Evolutionary conservation across 2,888 invertebrate genomes (phyloP), one percentile per base, ranked within the genome.

Genomic region (Agrotis puta): DNA sequence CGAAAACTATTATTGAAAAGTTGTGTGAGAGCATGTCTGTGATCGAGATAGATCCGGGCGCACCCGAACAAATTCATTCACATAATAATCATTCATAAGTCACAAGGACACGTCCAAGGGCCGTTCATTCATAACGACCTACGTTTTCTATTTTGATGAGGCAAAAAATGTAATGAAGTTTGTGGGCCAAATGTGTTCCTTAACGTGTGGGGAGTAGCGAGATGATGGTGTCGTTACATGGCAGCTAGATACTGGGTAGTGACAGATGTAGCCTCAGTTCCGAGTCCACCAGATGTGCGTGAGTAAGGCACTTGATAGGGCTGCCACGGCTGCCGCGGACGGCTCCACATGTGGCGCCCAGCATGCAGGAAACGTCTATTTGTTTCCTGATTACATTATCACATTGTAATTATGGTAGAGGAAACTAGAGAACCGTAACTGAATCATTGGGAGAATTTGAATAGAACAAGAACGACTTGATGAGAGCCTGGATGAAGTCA

Each of bases 51-150:
- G 83, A 70, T 79, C 84, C 74, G 73, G 85, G 85, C 81, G 83
- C 83, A 77, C 83, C 85, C 85, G 81, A 86, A 86, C 81, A 77
- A 85, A 85, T 83, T 88, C 90, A 90, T 91, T 90, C 90, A 91
- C 88, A 89, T 88, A 86, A 87, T 88, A 88, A 91, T 92, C 90
- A 92, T 92, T 92, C 91, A 92, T 90, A 88, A 87, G 71, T 78
- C 82, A 85, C 90, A 88, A 91, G 91, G 91, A 91, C 90, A 89
- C 87, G 85, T 85, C 85, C 83, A 89, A 88, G 90, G 91, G 88
- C 81, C 88, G 85, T 82, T 88, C 93, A 93, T 93, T 92, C 92
- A 92, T 89, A 86, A 84, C 74, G 78, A 77, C 65, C 78, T 83
- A 82, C 81, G 87, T 83, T 87, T 86, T 87, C 87, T 87, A 83